Percentiles rank a stretch among this genome's conserved stretches.
Evolutionary conservation across 2,888 invertebrate genomes (phyloP).

Genomic region (Phlogophora meticulosa): DNA sequence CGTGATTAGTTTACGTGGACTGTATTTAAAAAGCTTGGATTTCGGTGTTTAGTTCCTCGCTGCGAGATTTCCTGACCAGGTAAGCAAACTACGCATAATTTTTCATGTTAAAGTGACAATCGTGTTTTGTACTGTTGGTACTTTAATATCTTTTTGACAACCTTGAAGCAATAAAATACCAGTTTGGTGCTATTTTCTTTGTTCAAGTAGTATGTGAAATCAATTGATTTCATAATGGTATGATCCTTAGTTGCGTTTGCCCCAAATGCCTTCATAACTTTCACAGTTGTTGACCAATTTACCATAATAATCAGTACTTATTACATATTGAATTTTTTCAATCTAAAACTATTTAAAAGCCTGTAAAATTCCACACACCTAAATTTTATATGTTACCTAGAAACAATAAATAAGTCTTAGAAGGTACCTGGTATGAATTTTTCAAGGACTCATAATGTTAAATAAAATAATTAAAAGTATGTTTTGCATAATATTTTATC

Average conservation of each 20-base stretch:
- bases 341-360: background rate
- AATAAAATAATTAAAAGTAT: background rate
- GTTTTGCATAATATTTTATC: background rate
- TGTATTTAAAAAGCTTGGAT: slow-evolving; percentile 74
- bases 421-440: background rate
- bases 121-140: slow-evolving; percentile 66
- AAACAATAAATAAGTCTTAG: background rate
- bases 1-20: slow-evolving; percentile 76
- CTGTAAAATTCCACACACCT: background rate
- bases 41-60: slow-evolving; percentile 70
- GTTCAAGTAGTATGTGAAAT: slow-evolving; percentile 68
- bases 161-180: slow-evolving; percentile 83
- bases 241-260: slow-evolving; percentile 23
- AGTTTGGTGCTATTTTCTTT: slow-evolving; percentile 79
- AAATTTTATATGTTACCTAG: background rate
- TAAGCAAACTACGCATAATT: slow-evolving; percentile 85
- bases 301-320: background rate
- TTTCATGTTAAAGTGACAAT: slow-evolving; percentile 77
- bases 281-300: slow-evolving; percentile 30
- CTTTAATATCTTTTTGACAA: slow-evolving; percentile 82
- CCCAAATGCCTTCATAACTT: slow-evolving; percentile 42
- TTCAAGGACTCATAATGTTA: background rate
- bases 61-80: slow-evolving; percentile 73
- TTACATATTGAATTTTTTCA: background rate
- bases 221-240: slow-evolving; percentile 32